Base-by-base conservation (phyloP, 2,888 invertebrate genomes). In the Oscheius myriophilus region DNA sequence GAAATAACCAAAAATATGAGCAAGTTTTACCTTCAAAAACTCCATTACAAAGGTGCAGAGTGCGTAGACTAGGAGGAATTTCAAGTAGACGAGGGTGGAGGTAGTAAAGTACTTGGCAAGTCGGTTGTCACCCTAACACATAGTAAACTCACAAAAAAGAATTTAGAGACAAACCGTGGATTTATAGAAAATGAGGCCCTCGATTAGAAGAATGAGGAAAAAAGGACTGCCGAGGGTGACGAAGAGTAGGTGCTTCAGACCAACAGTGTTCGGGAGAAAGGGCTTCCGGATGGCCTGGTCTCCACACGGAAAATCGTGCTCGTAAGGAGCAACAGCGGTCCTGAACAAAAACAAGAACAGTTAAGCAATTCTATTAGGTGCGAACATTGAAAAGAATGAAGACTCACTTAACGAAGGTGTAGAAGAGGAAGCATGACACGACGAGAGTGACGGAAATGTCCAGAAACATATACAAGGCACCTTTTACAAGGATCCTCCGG, bases 271-370 rank as follows among this genome's bases (percentile, higher is more conserved):
- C 9, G 82, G 80, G 82, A 91, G 91, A 88, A 91, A 94, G 2
- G 96, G 96, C 87, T 96, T 93, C 84, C 90, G 91, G 58, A 97
- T 90, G 61, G 93, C 92, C 85, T 93, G 92, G 89, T 97, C 97
- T 87, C 93, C 92, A 89, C 96, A 96, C 89, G 93, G 95, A 90
- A 96, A 95, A 43, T 96, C 96, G 73, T 95, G 85, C 54, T 79
- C 74, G 21, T 67, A 70, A 1, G 83, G 82, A 18, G 73, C 63
- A 11, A 82, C 73, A 43, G 77, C 73, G 33, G 71, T 72, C 46
- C 80, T 80, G 26, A 18, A 18, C 16, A 21, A 25, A n/a, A n/a
- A n/a, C n/a, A n/a, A n/a, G n/a, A n/a, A n/a, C n/a, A n/a, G n/a
- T 11, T 26, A 21, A 23, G n/a, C 25, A 49, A 11, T 39, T 41